phyloP scores from a whole-genome alignment of 2,888 invertebrate species.

The Caenorhabditis sinica region DNA sequence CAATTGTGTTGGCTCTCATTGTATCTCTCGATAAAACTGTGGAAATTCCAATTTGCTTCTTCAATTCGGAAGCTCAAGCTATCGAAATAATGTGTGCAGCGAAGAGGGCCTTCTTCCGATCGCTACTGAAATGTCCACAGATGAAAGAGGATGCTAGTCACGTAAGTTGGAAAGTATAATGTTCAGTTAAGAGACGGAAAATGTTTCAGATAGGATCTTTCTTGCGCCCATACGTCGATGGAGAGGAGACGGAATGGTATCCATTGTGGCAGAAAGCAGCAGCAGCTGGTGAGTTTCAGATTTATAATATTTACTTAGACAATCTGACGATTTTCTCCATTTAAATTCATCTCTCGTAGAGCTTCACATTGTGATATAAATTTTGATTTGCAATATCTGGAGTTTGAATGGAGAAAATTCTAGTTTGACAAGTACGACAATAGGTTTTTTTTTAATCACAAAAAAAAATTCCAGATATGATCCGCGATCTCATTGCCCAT shows the following conservation, averaged over 20 bases:
- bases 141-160: constrained; percentile 15
- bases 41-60: constrained; percentile 27
- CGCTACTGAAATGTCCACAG: constrained; percentile 6
- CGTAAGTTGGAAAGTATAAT: constrained; percentile 18
- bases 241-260: constrained; percentile 11
- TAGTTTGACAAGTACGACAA: no score
- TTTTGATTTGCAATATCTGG: no score
- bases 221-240: constrained; percentile 26
- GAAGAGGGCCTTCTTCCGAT: constrained; percentile 3
- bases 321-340: no score
- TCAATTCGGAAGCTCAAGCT: background rate
- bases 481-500: constrained; percentile 19
- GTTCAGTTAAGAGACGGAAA: background rate
- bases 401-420: no score
- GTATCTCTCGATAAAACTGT: constrained; percentile 11
- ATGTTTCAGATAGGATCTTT: constrained; percentile 38
- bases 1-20: constrained; percentile 37
- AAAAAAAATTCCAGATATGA: constrained; percentile 13
- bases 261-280: constrained; percentile 36
- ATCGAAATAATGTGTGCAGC: background rate
- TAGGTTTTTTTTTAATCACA: no score
- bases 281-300: constrained; percentile 11
- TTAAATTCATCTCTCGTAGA: no score
- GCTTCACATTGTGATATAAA: no score
- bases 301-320: no score